Conservation (phyloP, 2,113 vertebrate species). For the Budorcas taxicolor region DNA sequence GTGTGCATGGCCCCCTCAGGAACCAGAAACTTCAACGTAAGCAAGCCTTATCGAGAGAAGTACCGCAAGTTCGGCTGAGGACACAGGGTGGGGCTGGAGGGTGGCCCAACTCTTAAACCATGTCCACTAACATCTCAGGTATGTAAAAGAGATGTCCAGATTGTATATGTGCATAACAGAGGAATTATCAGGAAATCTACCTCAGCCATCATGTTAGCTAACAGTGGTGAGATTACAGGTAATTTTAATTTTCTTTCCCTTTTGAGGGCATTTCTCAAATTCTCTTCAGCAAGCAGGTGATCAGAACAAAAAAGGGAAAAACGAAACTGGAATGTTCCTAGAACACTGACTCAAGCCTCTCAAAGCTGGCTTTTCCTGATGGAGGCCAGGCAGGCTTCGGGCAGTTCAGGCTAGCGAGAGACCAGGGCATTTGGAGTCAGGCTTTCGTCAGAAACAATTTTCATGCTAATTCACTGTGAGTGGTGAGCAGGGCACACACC, state of each 20-base stretch:
- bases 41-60: neutral
- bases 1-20: neutral
- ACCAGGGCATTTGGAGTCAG: neutral
- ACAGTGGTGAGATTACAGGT: neutral
- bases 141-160: neutral
- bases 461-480: constrained; percentile 5
- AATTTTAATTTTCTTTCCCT: neutral
- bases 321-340: neutral
- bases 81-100: neutral
- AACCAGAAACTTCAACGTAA: neutral
- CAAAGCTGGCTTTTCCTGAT: neutral
- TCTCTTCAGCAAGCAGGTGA: constrained; percentile 2
- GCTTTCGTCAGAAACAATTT: neutral
- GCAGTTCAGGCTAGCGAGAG: neutral
- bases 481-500: neutral
- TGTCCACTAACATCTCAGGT: neutral
- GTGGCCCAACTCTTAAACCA: neutral
- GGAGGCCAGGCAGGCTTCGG: neutral
- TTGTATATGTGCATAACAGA: neutral
- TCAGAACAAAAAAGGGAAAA: neutral
- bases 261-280: constrained; percentile 35
- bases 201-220: neutral
- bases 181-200: neutral
- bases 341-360: neutral
- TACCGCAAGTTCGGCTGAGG: neutral